A percentile compares a stretch with the other conserved stretches of the same genome.
Conservation (phyloP, 2,797 vertebrate species). For the Syndactyla subalaris region DNA sequence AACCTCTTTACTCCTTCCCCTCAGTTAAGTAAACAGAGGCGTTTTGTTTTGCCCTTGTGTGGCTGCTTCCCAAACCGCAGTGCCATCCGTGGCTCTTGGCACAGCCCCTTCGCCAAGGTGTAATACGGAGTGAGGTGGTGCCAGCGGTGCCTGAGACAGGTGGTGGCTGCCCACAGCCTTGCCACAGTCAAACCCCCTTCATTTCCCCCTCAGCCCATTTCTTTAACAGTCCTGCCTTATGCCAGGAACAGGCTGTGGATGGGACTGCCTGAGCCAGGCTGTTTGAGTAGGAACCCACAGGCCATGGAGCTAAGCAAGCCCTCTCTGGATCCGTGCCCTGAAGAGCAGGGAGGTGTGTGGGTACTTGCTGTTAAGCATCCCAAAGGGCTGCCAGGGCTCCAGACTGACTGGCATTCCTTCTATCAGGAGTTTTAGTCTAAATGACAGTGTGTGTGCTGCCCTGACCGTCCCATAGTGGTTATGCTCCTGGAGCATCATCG, state of each 20-base stretch:
- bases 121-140: not conserved
- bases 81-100: accelerated
- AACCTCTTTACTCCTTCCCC: not conserved
- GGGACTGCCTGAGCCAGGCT: too few relatives aligned
- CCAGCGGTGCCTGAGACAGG: not conserved
- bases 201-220: accelerated
- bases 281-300: accelerated
- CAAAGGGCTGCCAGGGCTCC: not conserved
- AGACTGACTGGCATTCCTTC: accelerated
- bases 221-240: not conserved
- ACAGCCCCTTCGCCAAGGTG: not conserved
- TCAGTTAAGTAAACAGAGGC: not conserved
- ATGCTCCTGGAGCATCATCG: too few relatives aligned
- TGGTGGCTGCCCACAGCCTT: not conserved
- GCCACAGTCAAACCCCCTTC: not conserved
- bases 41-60: not conserved
- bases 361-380: not conserved
- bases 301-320: accelerated
- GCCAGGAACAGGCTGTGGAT: not conserved
- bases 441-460: accelerated
- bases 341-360: accelerated
- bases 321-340: not conserved
- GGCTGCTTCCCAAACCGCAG: not conserved
- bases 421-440: not conserved
- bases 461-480: accelerated